Evolutionary conservation across 2,797 vertebrate species (phyloP).

Genomic region (Mus minutoides): DNA sequence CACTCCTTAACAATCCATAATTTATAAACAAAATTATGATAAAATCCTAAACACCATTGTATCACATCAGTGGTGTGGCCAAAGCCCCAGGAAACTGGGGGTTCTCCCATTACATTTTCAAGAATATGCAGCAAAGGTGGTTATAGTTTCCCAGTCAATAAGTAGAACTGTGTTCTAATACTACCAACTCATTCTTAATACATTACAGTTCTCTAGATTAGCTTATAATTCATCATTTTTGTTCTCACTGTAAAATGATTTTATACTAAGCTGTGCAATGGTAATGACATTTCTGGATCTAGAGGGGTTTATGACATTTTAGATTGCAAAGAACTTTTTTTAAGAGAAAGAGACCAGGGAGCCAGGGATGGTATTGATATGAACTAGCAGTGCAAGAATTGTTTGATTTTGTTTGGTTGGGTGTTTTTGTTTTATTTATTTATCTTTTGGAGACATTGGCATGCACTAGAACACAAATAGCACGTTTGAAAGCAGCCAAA

Average conservation of each 20-base stretch:
- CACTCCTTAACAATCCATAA: conserved; percentile 25
- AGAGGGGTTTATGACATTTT: conserved; percentile 44
- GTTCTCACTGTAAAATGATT: conserved; percentile 3
- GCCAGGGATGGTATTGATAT: conserved; percentile 51
- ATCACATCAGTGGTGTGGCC: not conserved
- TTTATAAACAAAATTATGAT: conserved; percentile 44
- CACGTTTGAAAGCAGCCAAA: conserved; percentile 81
- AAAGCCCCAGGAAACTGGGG: not conserved
- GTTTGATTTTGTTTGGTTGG: not conserved
- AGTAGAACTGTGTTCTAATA: not conserved
- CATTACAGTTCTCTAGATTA: conserved; percentile 3
- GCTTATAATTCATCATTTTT: conserved; percentile 20
- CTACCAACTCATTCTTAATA: not conserved
- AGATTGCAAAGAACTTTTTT: conserved; percentile 44
- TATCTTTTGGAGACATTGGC: conserved; percentile 65
- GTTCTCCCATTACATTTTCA: not conserved
- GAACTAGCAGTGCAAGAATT: conserved; percentile 64
- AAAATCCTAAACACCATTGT: conserved; percentile 24
- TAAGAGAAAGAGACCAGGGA: not conserved
- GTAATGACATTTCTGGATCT: conserved; percentile 4
- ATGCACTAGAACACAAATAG: conserved; percentile 79
- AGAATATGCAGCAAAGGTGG: not conserved
- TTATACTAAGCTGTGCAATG: conserved; percentile 15
- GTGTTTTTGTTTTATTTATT: not conserved
- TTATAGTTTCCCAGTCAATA: conserved; percentile 18